Percentiles rank a stretch among this genome's conserved stretches.
These are phyloP conservation scores for Idaea aversata DNA, from an alignment of 2,888 invertebrate genomes.

Conservation along the genomic window DNA sequence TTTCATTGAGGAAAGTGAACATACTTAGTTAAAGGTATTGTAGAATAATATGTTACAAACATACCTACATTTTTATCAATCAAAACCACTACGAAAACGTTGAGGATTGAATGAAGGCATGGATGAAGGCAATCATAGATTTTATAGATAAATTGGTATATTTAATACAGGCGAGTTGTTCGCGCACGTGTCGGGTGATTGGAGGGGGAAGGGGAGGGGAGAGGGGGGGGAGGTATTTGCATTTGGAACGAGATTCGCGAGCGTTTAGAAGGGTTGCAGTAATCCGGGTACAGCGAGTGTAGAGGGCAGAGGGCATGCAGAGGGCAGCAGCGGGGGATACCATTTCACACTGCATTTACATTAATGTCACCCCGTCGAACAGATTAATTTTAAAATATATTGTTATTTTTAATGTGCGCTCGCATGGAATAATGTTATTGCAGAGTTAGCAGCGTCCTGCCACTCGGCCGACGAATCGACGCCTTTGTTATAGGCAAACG, in stretches of 20 bases:
- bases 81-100: neutral
- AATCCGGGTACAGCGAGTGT: conserved; percentile 44
- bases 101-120: no score
- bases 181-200: neutral
- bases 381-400: conserved; percentile 1
- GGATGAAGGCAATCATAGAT: neutral
- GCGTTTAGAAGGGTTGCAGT: conserved; percentile 30
- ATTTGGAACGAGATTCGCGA: conserved; percentile 7
- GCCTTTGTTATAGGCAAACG: neutral
- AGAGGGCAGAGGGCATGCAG: no score
- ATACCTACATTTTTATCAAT: neutral
- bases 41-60: no score
- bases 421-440: neutral
- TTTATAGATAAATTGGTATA: neutral
- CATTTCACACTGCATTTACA: conserved; percentile 36
- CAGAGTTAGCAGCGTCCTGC: neutral
- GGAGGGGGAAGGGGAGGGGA: neutral
- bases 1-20: no score
- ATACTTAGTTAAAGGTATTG: no score
- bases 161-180: neutral
- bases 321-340: conserved; percentile 19
- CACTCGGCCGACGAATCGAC: no score
- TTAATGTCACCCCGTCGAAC: conserved; percentile 2
- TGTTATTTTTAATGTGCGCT: neutral
- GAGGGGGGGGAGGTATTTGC: conserved; percentile 2